These are phyloP conservation scores for Plusia festucae DNA, from an alignment of 2,888 invertebrate species.

Conservation along the genomic window DNA sequence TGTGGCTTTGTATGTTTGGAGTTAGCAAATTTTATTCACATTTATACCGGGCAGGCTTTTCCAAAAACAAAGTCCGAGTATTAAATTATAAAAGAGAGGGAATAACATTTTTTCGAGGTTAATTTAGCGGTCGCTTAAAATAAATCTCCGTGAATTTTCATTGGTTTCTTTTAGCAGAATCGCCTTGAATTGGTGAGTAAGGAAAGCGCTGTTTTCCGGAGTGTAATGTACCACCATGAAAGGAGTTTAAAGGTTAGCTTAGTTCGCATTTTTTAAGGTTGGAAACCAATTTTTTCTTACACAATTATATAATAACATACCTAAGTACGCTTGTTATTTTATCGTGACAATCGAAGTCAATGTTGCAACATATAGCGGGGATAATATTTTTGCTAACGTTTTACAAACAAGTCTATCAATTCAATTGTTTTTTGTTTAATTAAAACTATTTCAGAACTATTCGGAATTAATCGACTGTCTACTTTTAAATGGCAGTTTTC, in stretches of 20 bases:
- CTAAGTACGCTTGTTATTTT: too few relatives aligned
- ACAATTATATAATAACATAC: too few relatives aligned
- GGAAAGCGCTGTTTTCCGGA: slow-evolving; percentile 22
- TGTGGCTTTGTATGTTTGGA: slow-evolving; percentile 20
- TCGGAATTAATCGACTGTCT: too few relatives aligned
- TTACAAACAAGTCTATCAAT: too few relatives aligned
- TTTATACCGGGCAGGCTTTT: slow-evolving; percentile 48
- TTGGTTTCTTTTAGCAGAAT: slow-evolving; percentile 63
- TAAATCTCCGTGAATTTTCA: slow-evolving; percentile 73
- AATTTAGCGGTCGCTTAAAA: slow-evolving; percentile 73
- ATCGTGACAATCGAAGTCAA: too few relatives aligned
- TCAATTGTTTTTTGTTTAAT: too few relatives aligned
- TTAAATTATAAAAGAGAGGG: slow-evolving; percentile 73
- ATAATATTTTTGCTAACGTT: too few relatives aligned
- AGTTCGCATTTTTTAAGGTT: too few relatives aligned
- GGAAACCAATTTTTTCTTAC: too few relatives aligned
- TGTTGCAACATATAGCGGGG: too few relatives aligned
- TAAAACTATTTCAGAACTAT: too few relatives aligned
- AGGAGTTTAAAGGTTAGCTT: slow-evolving; percentile 38
- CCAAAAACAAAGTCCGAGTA: slow-evolving; percentile 64
- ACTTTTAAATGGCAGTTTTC: too few relatives aligned
- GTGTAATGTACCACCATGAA: slow-evolving; percentile 41
- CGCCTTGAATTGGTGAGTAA: slow-evolving; percentile 18
- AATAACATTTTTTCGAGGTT: slow-evolving; percentile 71
- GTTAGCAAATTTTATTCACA: slow-evolving; percentile 33